Conservation (phyloP, 2,888 invertebrate species). For the Hesperia comma region DNA sequence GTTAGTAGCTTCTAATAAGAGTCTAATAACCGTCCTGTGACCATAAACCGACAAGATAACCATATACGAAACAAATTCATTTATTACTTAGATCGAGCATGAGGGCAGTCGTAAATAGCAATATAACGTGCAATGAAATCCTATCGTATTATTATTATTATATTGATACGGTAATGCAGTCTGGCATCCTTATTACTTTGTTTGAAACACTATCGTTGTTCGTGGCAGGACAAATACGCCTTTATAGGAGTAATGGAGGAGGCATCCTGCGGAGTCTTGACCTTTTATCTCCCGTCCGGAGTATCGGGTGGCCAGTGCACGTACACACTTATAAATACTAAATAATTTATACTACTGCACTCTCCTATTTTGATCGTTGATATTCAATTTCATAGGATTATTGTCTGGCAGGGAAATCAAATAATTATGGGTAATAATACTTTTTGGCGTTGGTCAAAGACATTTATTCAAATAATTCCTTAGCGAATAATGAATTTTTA, state of each 20-base stretch:
- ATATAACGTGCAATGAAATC: conserved; percentile 28
- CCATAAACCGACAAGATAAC: conserved; percentile 26
- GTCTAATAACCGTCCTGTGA: conserved; percentile 23
- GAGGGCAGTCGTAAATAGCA: conserved; percentile 6
- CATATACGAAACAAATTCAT: conserved; percentile 24
- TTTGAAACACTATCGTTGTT: conserved; percentile 47
- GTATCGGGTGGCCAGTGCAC: conserved; percentile 22
- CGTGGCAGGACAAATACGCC: conserved; percentile 32
- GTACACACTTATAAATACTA: background rate
- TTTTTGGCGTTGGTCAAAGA: too few relatives aligned
- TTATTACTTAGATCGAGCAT: conserved; percentile 1
- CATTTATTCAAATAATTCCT: too few relatives aligned
- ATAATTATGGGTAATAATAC: too few relatives aligned
- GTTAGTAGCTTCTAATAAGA: conserved; percentile 15
- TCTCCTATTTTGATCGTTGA: too few relatives aligned
- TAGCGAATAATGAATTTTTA: too few relatives aligned
- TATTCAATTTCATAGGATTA: too few relatives aligned
- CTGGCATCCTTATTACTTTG: conserved; percentile 52
- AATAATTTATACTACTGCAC: background rate
- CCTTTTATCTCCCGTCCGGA: conserved; percentile 26
- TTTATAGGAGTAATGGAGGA: conserved; percentile 42
- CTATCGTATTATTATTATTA: conserved; percentile 24
- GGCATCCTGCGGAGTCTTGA: conserved; percentile 48
- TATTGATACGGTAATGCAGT: conserved; percentile 35
- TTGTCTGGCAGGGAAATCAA: too few relatives aligned